A percentile compares a stretch with the other conserved stretches of the same genome.
Conservation (phyloP, 2,797 vertebrate species). For the Hozukius guyotensis region DNA sequence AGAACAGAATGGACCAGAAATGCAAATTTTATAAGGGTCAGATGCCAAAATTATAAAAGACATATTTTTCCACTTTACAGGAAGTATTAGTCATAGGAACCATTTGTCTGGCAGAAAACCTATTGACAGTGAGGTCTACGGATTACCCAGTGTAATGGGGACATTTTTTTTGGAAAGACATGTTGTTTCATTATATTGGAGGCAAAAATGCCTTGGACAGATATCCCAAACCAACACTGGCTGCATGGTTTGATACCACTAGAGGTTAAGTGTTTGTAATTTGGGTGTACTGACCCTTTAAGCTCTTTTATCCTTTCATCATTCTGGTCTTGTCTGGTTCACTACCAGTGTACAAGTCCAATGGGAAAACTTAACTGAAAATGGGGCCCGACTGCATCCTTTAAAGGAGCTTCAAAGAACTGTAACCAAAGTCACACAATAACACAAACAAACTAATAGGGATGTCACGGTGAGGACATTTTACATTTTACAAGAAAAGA, state of each 20-base stretch:
- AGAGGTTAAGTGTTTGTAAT: background rate
- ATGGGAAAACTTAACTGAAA: constrained; percentile 8
- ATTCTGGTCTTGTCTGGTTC: background rate
- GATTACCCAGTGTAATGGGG: background rate
- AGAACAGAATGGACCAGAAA: background rate
- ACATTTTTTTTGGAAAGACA: background rate
- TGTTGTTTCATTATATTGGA: background rate
- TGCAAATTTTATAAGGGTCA: background rate
- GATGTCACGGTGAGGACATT: no score
- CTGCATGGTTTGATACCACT: background rate
- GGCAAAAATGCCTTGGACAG: background rate
- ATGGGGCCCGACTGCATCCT: no score
- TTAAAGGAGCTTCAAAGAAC: background rate
- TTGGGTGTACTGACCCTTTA: background rate
- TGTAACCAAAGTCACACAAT: background rate
- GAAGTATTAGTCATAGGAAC: constrained; percentile 1
- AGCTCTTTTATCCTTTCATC: background rate
- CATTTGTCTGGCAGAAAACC: background rate
- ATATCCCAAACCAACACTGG: background rate
- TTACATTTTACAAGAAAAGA: no score
- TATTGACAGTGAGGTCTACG: background rate
- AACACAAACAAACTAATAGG: background rate
- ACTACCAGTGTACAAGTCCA: constrained; percentile 4
- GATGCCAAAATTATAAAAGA: background rate
- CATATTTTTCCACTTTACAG: background rate